Evolutionary conservation across 2,888 invertebrate species (phyloP).

Genomic region (Coecobrya sp.): DNA sequence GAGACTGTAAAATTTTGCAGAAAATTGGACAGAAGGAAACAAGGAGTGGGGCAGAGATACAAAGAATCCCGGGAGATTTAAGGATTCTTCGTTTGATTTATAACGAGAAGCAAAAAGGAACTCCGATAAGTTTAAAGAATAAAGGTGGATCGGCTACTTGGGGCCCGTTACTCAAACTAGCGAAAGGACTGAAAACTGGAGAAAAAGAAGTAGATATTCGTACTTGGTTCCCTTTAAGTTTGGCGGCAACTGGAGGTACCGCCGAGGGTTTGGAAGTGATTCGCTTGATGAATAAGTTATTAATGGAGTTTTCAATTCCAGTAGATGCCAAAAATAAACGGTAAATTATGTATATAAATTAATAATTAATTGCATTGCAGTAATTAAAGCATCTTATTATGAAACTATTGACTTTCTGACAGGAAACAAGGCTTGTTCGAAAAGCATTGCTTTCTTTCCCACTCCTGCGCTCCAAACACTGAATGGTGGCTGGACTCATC

Average conservation of each 20-base stretch:
- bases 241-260: conserved; percentile 1
- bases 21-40: conserved; percentile 13
- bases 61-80: conserved; percentile 8
- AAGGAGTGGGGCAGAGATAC: not conserved
- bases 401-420: not conserved
- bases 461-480: conserved; percentile 68
- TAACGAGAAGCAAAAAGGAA: conserved; percentile 57
- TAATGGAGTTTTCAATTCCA: not conserved
- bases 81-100: conserved; percentile 16
- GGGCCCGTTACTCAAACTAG: conserved; percentile 40
- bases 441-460: conserved; percentile 32
- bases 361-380: not conserved
- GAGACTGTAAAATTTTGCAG: conserved; percentile 32
- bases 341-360: not conserved
- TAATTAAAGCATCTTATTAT: not conserved
- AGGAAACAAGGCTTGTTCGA: conserved; percentile 48
- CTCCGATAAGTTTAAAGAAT: not conserved
- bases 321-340: conserved; percentile 8
- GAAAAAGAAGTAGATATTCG: not conserved
- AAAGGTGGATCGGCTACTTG: conserved; percentile 37
- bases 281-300: not conserved
- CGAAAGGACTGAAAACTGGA: not conserved
- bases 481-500: conserved; percentile 72
- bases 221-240: not conserved
- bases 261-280: not conserved